A percentile compares a stretch with the other conserved stretches of the same genome.
phyloP scores from a whole-genome alignment of 2,113 vertebrate genomes.

The Kobus ellipsiprymnus region DNA sequence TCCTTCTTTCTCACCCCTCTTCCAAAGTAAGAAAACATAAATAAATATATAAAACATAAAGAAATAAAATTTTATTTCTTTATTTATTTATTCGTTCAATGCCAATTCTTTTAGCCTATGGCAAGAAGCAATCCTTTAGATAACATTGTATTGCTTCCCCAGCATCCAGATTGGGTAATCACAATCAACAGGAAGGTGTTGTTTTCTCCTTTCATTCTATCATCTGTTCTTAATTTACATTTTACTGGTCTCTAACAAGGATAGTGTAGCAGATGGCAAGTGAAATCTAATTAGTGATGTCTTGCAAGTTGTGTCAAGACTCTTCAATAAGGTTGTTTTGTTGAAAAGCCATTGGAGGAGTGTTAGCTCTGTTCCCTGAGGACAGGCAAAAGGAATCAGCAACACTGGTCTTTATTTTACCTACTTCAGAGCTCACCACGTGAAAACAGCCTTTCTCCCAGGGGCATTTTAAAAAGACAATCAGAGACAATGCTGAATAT shows the following conservation, averaged over 20 bases:
- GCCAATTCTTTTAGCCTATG: neutral
- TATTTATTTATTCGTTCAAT: neutral
- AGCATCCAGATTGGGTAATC: neutral
- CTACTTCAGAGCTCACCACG: neutral
- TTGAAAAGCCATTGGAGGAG: neutral
- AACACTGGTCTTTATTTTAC: neutral
- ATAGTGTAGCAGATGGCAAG: constrained; percentile 43
- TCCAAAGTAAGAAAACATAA: neutral
- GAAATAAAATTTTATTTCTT: neutral
- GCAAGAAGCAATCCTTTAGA: neutral
- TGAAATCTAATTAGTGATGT: constrained; percentile 54
- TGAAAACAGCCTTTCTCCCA: neutral
- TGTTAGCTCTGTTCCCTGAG: neutral
- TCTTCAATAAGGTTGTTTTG: neutral
- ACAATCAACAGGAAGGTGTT: neutral
- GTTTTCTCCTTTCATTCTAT: neutral
- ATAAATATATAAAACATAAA: neutral
- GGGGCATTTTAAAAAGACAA: neutral
- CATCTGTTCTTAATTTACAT: constrained; percentile 39
- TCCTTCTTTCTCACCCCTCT: neutral
- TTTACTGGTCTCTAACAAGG: constrained; percentile 33
- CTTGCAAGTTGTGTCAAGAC: constrained; percentile 33
- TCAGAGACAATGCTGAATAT: neutral
- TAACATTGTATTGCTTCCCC: neutral
- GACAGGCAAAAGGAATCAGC: neutral